Conservation (phyloP, 2,797 vertebrate genomes). For the Microchirus variegatus region DNA sequence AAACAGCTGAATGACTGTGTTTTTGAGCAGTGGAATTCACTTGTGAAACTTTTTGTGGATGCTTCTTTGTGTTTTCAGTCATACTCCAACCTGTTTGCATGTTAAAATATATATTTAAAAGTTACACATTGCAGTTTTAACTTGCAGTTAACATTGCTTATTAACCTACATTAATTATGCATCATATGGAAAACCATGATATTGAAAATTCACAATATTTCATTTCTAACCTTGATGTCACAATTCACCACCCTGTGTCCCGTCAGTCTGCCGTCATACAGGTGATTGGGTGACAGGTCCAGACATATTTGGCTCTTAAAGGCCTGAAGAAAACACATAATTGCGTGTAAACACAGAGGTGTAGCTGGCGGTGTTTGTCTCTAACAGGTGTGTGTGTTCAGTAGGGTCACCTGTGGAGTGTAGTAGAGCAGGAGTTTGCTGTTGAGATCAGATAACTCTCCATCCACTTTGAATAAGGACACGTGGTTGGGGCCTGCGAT, state of each 20-base stretch:
- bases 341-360: not conserved
- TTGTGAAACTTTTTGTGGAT: no score
- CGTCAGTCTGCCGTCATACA: constrained; percentile 92
- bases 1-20: no score
- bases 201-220: no score
- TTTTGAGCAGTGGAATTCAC: no score
- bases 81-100: no score
- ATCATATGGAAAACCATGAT: no score
- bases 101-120: no score
- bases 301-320: constrained; percentile 95
- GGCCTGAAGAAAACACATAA: constrained; percentile 79
- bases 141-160: no score
- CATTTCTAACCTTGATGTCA: constrained; percentile 89
- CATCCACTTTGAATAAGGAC: constrained; percentile 89
- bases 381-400: constrained; percentile 4
- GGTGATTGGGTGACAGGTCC: constrained; percentile 90
- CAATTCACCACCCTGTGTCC: constrained; percentile 94
- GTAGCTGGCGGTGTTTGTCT: constrained; percentile 1
- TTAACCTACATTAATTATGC: no score
- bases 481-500: constrained; percentile 89
- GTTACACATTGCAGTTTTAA: no score
- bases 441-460: constrained; percentile 88
- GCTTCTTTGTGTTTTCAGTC: no score
- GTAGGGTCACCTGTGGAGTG: constrained; percentile 90
- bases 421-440: constrained; percentile 94